Base-by-base conservation (phyloP, 2,888 invertebrate genomes). In the Ditula angustiorana region DNA sequence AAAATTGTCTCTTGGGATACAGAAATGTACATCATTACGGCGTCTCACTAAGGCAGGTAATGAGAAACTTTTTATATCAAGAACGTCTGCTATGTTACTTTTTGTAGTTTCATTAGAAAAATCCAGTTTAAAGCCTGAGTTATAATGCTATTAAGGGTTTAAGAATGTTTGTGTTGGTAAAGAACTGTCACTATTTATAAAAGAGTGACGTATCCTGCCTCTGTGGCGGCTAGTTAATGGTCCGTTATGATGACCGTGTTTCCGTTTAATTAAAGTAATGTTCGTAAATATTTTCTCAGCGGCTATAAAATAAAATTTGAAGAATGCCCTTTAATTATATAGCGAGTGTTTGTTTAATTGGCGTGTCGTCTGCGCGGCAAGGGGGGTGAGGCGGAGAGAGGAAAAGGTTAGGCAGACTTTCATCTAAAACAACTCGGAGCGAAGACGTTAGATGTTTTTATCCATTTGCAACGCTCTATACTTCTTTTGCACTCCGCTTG, bases 11-110 rank as follows among this genome's bases (percentile, higher is more conserved):
- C 41, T 60, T 61, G 28, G 44, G 30, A 60, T 10, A 37, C 50
- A 63, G 57, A 49, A 50, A 63, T 50, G 49, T 44, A 26, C 50
- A 50, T 63, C 44, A 63, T 63, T 63, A 58, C 50, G 55, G 26
- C 24, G 41, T 16, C 62, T 46, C 7, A n/a, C 24, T 30, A 56
- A 41, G 56, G n/a, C n/a, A n/a, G n/a, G 50, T 57, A 58, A 58
- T 63, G 53, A 35, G 33, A 33, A 26, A 33, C 24, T 63, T 63
- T 63, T 58, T 63, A 44, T 21, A 26, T 21, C 33, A 52, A 30
- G 13, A 56, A 30, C 44, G 61, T 52, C 28, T 57, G 37, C 8
- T 41, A 16, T 13, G 3, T 11, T 11, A 21, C 8, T 49, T 56
- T 58, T 57, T 58, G 57, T 52, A 23, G 44, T 33, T 58, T 63